Evolutionary conservation across 2,888 invertebrate species (phyloP), one percentile per base, ranked within the genome.

Genomic region (Eurytoma adleriae): DNA sequence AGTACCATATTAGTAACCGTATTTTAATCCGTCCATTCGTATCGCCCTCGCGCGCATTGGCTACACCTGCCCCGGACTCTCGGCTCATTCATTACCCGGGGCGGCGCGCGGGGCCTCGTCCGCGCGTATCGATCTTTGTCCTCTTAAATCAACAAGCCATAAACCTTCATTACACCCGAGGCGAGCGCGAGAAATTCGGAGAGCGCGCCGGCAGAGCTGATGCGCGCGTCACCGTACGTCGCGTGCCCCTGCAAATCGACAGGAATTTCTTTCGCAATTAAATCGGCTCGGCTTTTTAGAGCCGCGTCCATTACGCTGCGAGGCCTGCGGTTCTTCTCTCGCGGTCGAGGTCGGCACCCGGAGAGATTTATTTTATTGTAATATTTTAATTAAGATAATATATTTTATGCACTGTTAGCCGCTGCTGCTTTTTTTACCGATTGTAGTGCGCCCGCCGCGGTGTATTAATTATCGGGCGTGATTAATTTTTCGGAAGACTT

Each of bases 131-230:
- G 80, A 83, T 83, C 83, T 76, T 78, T 83, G 83, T 83, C 81
- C 77, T 56, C 76, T 83, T 83, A 83, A 81, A 83, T 83, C 83
- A 82, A 81, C 83, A 79, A 74, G 79, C 83, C 73, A 83, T 82
- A 83, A 79, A 82, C 83, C 81, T 83, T 81, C 83, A 78, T 79
- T 83, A 76, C 83, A 81, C 82, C 78, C 69, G 59, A 68, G 80
- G 83, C 79, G 81, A 78, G 71, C 57, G n/a, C 27, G 71, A 79
- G 79, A 81, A 83, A 81, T 79, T 82, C 76, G 80, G 73, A 72
- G 68, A 76, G 67, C 61, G 24, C n/a, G 10, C 30, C 59, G 7
- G 12, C 30, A n/a, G 57, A n/a, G 57, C 52, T 20, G 18, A 48
- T 74, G 40, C 40, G 40, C 30, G 12, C 24, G 66, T 57, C 20